Conservation (phyloP, 2,888 invertebrate genomes). For the Stenotaenia linearis region DNA sequence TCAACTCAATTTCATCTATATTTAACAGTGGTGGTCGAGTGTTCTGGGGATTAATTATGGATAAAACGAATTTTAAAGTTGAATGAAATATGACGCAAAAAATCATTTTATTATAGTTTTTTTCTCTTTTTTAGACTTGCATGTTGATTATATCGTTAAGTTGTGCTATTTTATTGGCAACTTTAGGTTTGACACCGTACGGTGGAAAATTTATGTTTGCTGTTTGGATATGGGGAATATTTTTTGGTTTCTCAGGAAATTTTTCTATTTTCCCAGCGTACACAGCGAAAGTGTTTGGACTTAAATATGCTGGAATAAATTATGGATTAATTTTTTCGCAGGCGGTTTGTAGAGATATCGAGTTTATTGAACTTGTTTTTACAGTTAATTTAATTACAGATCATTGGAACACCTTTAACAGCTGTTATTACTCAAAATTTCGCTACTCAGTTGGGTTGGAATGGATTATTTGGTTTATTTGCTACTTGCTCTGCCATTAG, state of each 20-base stretch:
- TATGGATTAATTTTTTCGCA: constrained; percentile 45
- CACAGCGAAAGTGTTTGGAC: constrained; percentile 45
- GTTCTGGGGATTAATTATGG: constrained; percentile 50
- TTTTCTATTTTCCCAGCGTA: constrained; percentile 47
- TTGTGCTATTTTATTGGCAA: constrained; percentile 38
- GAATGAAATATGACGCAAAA: background rate
- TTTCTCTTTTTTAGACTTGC: constrained; percentile 37
- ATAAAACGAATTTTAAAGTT: constrained; percentile 37
- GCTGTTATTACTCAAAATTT: background rate
- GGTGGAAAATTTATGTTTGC: constrained; percentile 43
- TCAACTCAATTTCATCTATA: constrained; percentile 50
- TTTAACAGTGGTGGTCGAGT: constrained; percentile 50
- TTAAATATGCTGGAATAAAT: constrained; percentile 43
- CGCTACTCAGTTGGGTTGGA: background rate
- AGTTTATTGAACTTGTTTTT: too few relatives aligned
- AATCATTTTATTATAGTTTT: background rate
- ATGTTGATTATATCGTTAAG: constrained; percentile 38
- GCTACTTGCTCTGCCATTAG: background rate
- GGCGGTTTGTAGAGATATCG: constrained; percentile 38
- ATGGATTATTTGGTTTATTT: background rate
- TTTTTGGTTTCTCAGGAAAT: constrained; percentile 44
- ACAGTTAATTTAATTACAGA: background rate
- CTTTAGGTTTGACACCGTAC: constrained; percentile 40
- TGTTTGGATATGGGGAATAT: constrained; percentile 45
- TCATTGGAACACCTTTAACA: background rate